Evolutionary conservation across 1,140 invertebrate species (phyloP).

Genomic region (Sminthurides bifidus): DNA sequence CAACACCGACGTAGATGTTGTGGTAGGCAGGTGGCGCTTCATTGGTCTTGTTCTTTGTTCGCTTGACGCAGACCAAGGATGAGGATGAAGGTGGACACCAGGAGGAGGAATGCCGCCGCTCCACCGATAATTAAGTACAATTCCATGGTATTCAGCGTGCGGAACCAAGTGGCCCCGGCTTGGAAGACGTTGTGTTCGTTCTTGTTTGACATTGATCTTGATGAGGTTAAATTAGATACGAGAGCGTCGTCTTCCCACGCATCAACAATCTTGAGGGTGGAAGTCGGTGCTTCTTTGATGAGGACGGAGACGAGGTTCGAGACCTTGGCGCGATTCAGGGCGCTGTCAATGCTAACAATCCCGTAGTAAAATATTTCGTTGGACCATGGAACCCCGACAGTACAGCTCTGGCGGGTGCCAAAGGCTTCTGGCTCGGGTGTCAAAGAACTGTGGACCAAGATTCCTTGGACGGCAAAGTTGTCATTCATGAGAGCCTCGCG

Average conservation of each 20-base stretch:
- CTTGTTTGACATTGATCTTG: constrained; percentile 20
- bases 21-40: constrained; percentile 33
- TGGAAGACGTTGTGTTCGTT: constrained; percentile 28
- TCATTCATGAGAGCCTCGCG: constrained; percentile 32
- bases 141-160: constrained; percentile 28
- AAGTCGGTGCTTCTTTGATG: constrained; percentile 33
- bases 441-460: constrained; percentile 34
- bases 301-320: constrained; percentile 34
- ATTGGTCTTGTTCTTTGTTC: constrained; percentile 21
- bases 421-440: constrained; percentile 32
- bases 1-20: constrained; percentile 31
- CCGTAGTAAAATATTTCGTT: constrained; percentile 36
- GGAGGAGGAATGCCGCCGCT: constrained; percentile 29
- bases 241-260: constrained; percentile 27
- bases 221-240: constrained; percentile 29
- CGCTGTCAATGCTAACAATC: constrained; percentile 33
- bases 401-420: constrained; percentile 32
- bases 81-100: constrained; percentile 31
- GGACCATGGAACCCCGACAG: constrained; percentile 34
- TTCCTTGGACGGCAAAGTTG: constrained; percentile 33
- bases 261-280: constrained; percentile 28
- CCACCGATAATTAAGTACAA: constrained; percentile 33
- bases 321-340: constrained; percentile 32
- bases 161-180: constrained; percentile 30
- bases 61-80: constrained; percentile 27